Evolutionary conservation across 1,140 invertebrate species (phyloP).

Genomic region (Cotesia typhae): DNA sequence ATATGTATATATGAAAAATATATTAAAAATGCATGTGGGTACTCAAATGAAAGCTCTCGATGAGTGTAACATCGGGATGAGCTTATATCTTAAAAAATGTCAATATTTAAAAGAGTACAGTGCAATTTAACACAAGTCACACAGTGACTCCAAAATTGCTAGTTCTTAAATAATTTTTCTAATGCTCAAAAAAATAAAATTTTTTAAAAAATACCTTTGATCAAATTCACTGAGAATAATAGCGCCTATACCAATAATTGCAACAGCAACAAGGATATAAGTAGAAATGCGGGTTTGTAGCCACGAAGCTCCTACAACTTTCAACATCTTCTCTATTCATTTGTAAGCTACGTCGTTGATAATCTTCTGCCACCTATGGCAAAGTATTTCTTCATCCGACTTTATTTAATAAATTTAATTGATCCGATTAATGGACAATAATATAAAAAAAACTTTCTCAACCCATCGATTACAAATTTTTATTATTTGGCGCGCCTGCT

Average conservation of each 20-base stretch:
- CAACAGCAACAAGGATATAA: constrained; percentile 74
- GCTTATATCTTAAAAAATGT: background rate
- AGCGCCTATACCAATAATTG: constrained; percentile 72
- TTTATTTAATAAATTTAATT: constrained; percentile 11
- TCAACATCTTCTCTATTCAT: constrained; percentile 70
- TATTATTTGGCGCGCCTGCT: constrained; percentile 21
- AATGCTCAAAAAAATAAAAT: background rate
- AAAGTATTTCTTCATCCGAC: no score
- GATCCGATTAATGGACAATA: constrained; percentile 43
- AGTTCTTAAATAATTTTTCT: background rate
- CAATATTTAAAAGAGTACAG: background rate
- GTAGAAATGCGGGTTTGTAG: constrained; percentile 77
- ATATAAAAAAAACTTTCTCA: constrained; percentile 53
- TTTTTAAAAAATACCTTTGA: constrained; percentile 57
- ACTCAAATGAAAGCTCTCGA: no score
- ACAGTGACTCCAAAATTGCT: no score
- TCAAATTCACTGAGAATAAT: constrained; percentile 75
- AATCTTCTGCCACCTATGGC: constrained; percentile 15
- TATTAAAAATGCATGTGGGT: no score
- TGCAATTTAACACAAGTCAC: no score
- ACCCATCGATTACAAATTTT: constrained; percentile 62
- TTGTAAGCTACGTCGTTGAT: constrained; percentile 45
- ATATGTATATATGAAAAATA: no score
- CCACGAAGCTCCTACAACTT: constrained; percentile 82
- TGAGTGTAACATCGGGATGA: no score